Evolutionary conservation across 2,797 vertebrate species (phyloP).

Genomic region (Parambassis ranga): DNA sequence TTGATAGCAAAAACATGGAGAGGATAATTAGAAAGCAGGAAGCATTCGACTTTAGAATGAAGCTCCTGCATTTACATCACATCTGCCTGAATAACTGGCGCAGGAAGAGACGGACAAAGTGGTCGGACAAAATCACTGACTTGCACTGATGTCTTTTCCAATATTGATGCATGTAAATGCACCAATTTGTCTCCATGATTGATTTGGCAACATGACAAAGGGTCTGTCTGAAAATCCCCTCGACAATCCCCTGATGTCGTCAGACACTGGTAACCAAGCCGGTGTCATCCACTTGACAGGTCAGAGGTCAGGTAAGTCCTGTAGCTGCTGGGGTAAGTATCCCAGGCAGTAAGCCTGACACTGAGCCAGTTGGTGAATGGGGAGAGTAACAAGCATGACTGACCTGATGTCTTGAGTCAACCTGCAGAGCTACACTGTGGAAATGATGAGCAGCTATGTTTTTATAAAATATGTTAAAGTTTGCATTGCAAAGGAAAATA

Average conservation of each 20-base stretch:
- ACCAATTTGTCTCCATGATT: conserved; percentile 7
- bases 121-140: too few relatives aligned
- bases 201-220: conserved; percentile 32
- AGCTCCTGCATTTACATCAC: neutral
- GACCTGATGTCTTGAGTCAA: conserved; percentile 9
- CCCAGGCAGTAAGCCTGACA: conserved; percentile 51
- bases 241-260: conserved; percentile 67
- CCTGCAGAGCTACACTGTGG: neutral
- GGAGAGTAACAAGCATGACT: conserved; percentile 18
- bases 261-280: conserved; percentile 66
- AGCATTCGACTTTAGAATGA: neutral
- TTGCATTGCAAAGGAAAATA: neutral
- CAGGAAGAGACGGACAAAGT: neutral
- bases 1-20: neutral
- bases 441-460: neutral
- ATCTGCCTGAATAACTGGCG: too few relatives aligned
- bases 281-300: conserved; percentile 73
- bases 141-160: too few relatives aligned
- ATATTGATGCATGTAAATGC: neutral
- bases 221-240: conserved; percentile 62
- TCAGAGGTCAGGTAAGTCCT: conserved; percentile 67
- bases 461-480: too few relatives aligned
- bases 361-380: conserved; percentile 63
- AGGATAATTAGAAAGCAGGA: neutral
- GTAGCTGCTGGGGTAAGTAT: conserved; percentile 45